Evolutionary conservation across 1,140 invertebrate species (phyloP).

Genomic region (Orchestia grillus): DNA sequence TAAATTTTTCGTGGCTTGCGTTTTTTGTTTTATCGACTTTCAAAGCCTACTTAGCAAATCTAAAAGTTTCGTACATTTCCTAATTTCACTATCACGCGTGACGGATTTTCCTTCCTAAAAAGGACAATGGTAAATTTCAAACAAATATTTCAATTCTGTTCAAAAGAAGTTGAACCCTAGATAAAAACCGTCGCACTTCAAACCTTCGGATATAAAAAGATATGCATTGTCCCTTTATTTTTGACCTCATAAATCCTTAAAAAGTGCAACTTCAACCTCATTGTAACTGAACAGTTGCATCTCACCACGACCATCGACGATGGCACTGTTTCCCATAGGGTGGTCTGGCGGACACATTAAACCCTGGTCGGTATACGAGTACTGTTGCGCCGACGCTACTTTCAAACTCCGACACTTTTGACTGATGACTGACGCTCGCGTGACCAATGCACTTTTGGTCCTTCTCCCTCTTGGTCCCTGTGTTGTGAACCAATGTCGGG

Average conservation of each 20-base stretch:
- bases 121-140: no score
- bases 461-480: neutral
- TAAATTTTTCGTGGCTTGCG: no score
- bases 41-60: no score
- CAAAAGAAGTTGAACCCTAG: no score
- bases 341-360: neutral
- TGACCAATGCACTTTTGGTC: neutral
- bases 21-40: no score
- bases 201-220: neutral
- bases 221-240: neutral
- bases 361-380: neutral
- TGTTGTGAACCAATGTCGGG: neutral
- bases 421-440: slow-evolving; percentile 14
- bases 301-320: neutral
- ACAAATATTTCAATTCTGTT: no score
- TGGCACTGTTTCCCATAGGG: neutral
- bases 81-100: no score
- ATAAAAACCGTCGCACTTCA: no score
- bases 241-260: neutral
- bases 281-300: neutral
- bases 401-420: neutral
- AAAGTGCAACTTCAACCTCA: neutral
- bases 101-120: no score
- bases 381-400: neutral
- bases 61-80: no score